Conservation (phyloP, 2,888 invertebrate genomes). For the Lysandra coridon region DNA sequence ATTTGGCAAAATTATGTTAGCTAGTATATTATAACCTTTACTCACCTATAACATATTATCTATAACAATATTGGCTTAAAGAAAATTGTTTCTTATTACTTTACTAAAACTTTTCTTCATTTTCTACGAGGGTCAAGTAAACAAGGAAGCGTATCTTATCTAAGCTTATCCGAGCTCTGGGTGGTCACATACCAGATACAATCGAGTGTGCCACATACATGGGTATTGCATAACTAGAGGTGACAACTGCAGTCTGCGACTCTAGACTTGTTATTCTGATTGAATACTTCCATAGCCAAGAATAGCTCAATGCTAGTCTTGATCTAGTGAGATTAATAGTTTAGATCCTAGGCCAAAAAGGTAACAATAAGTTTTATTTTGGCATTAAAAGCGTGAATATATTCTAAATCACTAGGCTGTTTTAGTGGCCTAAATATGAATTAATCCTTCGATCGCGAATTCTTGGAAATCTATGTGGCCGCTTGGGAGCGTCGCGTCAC, state of each 20-base stretch:
- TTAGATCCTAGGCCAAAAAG: conserved; percentile 7
- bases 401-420: too few relatives aligned
- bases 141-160: conserved; percentile 8
- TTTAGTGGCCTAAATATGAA: neutral
- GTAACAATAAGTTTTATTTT: neutral
- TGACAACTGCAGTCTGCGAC: neutral
- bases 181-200: conserved; percentile 4
- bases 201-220: neutral
- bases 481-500: too few relatives aligned
- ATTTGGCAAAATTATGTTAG: too few relatives aligned
- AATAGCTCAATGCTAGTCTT: conserved; percentile 20
- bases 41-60: too few relatives aligned
- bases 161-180: neutral
- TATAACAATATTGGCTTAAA: neutral
- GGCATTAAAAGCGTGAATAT: neutral
- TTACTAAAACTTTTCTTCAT: too few relatives aligned
- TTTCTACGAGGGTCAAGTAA: neutral
- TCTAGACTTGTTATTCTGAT: conserved; percentile 29
- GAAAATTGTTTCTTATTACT: neutral
- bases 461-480: too few relatives aligned
- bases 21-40: too few relatives aligned
- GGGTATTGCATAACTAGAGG: neutral
- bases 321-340: conserved; percentile 16
- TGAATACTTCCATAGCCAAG: conserved; percentile 27
- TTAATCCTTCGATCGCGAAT: too few relatives aligned